Evolutionary conservation across 2,797 vertebrate species (phyloP), one percentile per base, ranked within the genome.

Genomic region (Buphagus erythrorhynchus): DNA sequence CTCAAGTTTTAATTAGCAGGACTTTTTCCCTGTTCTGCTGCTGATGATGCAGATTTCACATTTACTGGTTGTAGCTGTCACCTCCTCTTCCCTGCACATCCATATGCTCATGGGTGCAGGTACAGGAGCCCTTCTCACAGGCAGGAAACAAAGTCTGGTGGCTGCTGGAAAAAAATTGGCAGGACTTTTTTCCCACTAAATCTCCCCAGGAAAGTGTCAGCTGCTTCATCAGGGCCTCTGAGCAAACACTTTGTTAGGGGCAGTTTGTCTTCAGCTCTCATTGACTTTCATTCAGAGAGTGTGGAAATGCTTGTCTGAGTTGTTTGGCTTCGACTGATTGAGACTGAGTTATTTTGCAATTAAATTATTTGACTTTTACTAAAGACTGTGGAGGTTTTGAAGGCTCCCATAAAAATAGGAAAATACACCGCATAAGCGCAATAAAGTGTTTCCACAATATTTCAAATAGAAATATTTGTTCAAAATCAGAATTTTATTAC

Each of bases 371-470:
- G 59, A 40, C 31, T 79, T 83, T 46, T n/a, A 9, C 51, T 66
- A 19, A 74, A 55, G 68, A 35, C 26, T 28, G 11, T 38, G 31
- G 8, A 58, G 48, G 13, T 55, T 91, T 81, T 33, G n/a, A 59
- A 49, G 14, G 22, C 46, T 57, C 10, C n/a, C 6, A 2, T 48
- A 40, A 45, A 93, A 75, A 11, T 4, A 36, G 11, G 35, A 11
- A 66, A 80, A 48, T 65, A 9, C 5, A 26, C 4, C 0, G 9
- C 46, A 45, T 33, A 43, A 51, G 28, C 10, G 46, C 2, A 24
- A 9, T 7, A 5, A 76, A 55, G 9, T 1, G 3, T 12, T 84
- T 28, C 52, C 13, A 11, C 10, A 1, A 0, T n/a, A n/a, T 52
- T 87, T 86, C 4, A 24, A 51, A 10, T 3, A 51, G 25, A 40